These are phyloP conservation scores for Drosophila leonis DNA, from an alignment of 2,888 invertebrate species.

Conservation along the genomic window DNA sequence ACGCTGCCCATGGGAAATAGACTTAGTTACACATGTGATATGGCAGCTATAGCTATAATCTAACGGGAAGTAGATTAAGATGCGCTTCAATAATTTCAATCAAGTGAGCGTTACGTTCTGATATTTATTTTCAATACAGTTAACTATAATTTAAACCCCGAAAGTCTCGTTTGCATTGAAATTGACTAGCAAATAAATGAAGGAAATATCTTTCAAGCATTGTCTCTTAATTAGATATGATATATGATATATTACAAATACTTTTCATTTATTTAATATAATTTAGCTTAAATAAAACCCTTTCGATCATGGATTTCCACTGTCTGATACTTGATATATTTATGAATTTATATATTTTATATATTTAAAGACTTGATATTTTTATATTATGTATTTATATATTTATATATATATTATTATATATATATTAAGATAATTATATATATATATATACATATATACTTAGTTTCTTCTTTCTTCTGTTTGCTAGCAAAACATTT, in stretches of 20 bases:
- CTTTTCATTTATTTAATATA: too few relatives aligned
- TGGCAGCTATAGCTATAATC: too few relatives aligned
- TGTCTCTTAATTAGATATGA: background rate
- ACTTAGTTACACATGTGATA: background rate
- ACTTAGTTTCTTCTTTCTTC: background rate
- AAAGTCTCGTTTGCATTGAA: conserved; percentile 3
- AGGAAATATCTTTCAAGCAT: background rate
- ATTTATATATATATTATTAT: too few relatives aligned
- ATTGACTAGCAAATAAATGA: background rate
- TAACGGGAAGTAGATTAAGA: background rate
- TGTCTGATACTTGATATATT: too few relatives aligned
- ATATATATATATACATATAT: background rate
- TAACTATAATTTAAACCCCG: background rate
- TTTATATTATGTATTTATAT: too few relatives aligned
- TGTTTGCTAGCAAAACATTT: background rate
- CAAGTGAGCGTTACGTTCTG: background rate
- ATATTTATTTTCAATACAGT: conserved; percentile 1
- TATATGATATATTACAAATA: too few relatives aligned
- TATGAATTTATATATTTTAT: too few relatives aligned
- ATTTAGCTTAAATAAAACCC: too few relatives aligned
- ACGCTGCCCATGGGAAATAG: background rate
- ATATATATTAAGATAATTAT: background rate
- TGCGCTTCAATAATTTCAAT: conserved; percentile 1
- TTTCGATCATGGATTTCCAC: too few relatives aligned
- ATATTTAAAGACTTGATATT: too few relatives aligned